Base-by-base conservation (phyloP, 2,888 invertebrate genomes). In the Barypeithes pellucidus region DNA sequence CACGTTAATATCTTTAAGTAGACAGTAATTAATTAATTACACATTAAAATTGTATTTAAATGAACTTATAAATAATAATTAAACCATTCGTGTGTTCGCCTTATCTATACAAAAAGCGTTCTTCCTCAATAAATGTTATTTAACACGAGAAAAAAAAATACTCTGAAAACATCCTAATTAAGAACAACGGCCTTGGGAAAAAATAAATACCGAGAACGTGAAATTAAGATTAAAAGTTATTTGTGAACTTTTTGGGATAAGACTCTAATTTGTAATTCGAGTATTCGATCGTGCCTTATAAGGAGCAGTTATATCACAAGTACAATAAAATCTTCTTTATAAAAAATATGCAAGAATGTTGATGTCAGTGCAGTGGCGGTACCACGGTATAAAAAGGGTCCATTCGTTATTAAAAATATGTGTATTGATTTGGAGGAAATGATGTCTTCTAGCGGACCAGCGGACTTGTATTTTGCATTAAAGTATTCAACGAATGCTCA, bases 221-320 rank as follows among this genome's bases (percentile, higher is more conserved):
- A 47, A 47, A 47, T 47, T 47, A 47, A 22, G 47, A 47, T 47
- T 47, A 47, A 47, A 47, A 7, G 20, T 18, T 22, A 47, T 12
- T 12, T 22, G 11, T 47, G 47, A 29, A 29, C 29, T 29, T 29
- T 29, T 29, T 5, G 29, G 29, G 29, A 29, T 29, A 29, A 29
- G 29, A 29, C 29, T 29, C 29, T 29, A 8, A 5, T n/a, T n/a
- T 43, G 16, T 16, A 43, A 8, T 22, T 18, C 9, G 20, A 20
- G 22, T 47, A 18, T 12, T 20, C 16, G 47, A 47, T 47, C 47
- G 9, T 47, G 20, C 47, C 47, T 47, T 47, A 47, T 47, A 47
- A 47, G 47, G 47, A 1, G 9, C 12, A 22, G 47, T 47, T 47
- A 2, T 22, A 47, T 12, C 47, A 47, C 47, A 12, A 47, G 2